Evolutionary conservation across 2,888 invertebrate genomes (phyloP), one percentile per base, ranked within the genome.

Genomic region (Chrysodeixis includens): DNA sequence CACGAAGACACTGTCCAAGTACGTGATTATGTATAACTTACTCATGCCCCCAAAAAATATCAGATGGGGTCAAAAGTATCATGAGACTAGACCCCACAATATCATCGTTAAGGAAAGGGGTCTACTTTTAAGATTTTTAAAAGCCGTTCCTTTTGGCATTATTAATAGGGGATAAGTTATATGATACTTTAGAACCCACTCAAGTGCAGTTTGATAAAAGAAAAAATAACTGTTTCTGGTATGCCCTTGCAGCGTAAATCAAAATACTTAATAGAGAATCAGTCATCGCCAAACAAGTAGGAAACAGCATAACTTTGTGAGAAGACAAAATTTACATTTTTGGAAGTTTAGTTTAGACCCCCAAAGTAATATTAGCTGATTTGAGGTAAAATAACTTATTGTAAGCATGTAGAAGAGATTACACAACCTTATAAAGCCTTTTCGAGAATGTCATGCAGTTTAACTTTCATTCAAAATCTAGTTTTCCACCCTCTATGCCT

Each of bases 1-100:
- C 62, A 55, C 59, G 49, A 64, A 69, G 65, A 69, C 73, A 78
- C 63, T 53, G 59, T 53, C n/a, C 73, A 70, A 76, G 66, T 76
- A 53, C 59, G 56, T 59, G 53, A 51, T 53, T 63, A 56, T n/a
- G 30, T 61, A 58, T 46, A 56, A 49, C 18, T 18, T 49, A 20
- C 8, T 49, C 8, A 7, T 18, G 16, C 16, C 46, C 10, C 20
- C 46, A 49, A 20, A 0, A 8, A 49, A 10, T 18, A 2, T 18
- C 8, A 18, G 40, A 20, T 20, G 46, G 46, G 46, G 46, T 20
- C 46, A 0, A 20, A 20, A 49, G 20, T 18, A 18, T 20, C 46
- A 49, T 49, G 46, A 20, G 20, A 49, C 46, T 49, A 7, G 18
- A 49, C 46, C 46, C 46, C 46, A 10, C 14, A 40, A n/a, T 40